Evolutionary conservation across 2,113 vertebrate genomes (phyloP).

Genomic region (Salminus brasiliensis): DNA sequence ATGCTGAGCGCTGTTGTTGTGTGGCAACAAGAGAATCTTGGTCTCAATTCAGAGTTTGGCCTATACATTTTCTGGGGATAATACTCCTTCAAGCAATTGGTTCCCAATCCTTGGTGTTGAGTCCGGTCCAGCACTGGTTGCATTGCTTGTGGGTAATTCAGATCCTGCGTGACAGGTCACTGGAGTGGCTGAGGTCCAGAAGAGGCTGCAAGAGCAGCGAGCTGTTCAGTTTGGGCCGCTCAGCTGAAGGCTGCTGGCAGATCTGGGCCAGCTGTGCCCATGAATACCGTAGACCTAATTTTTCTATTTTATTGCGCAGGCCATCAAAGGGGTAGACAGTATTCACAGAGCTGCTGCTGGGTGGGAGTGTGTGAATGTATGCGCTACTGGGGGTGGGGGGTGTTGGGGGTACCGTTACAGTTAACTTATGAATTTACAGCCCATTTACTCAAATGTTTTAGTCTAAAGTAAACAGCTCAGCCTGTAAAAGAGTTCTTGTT

Average conservation of each 20-base stretch:
- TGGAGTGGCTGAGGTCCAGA: conserved; percentile 11
- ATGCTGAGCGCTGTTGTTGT: no score
- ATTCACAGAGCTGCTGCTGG: background rate
- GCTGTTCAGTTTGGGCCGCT: conserved; percentile 22
- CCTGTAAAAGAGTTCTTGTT: conserved; percentile 7
- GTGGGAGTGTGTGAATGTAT: conserved; percentile 15
- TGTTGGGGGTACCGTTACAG: background rate
- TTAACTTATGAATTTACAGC: background rate
- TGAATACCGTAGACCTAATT: conserved; percentile 56
- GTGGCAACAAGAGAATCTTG: background rate
- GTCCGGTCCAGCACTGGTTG: background rate
- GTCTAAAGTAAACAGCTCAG: conserved; percentile 15
- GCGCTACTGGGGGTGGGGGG: background rate
- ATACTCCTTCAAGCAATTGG: no score
- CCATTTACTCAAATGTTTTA: conserved; percentile 13
- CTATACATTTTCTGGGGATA: background rate
- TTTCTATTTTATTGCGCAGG: conserved; percentile 47
- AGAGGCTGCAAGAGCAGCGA: conserved; percentile 27
- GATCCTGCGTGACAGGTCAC: conserved; percentile 31
- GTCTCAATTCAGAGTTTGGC: background rate
- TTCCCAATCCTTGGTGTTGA: background rate
- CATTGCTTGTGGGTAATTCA: conserved; percentile 37
- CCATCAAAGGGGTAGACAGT: conserved; percentile 27
- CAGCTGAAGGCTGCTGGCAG: conserved; percentile 49
- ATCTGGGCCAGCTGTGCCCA: conserved; percentile 55